Evolutionary conservation across 2,113 vertebrate genomes (phyloP).

Genomic region (Tapirus terrestris): DNA sequence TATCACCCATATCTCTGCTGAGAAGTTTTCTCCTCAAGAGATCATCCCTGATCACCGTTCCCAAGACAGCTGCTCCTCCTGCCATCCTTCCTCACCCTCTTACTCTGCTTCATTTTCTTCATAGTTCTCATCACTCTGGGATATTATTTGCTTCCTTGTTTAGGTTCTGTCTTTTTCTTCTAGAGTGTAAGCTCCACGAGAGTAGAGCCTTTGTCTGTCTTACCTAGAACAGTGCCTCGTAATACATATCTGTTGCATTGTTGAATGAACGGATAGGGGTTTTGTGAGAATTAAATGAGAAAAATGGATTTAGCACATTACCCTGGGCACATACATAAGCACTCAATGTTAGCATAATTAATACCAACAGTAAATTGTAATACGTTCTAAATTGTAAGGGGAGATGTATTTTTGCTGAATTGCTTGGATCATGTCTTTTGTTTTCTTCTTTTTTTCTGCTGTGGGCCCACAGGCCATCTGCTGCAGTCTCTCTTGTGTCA

Average conservation of each 20-base stretch:
- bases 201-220: neutral
- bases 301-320: neutral
- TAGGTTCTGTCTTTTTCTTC: neutral
- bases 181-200: neutral
- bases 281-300: conserved; percentile 17
- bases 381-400: neutral
- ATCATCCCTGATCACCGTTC: neutral
- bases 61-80: neutral
- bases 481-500: neutral
- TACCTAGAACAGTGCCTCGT: neutral
- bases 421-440: neutral
- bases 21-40: neutral
- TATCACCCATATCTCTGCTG: neutral
- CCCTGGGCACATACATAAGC: neutral
- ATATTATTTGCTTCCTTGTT: neutral
- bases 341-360: neutral
- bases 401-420: neutral
- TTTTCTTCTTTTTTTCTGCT: neutral
- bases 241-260: neutral
- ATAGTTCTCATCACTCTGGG: neutral
- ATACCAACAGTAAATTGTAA: neutral
- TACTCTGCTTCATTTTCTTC: neutral
- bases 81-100: neutral
- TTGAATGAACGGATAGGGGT: neutral
- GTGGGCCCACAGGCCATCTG: neutral